Evolutionary conservation across 2,888 invertebrate genomes (phyloP).

Genomic region (Euclidia mi): DNA sequence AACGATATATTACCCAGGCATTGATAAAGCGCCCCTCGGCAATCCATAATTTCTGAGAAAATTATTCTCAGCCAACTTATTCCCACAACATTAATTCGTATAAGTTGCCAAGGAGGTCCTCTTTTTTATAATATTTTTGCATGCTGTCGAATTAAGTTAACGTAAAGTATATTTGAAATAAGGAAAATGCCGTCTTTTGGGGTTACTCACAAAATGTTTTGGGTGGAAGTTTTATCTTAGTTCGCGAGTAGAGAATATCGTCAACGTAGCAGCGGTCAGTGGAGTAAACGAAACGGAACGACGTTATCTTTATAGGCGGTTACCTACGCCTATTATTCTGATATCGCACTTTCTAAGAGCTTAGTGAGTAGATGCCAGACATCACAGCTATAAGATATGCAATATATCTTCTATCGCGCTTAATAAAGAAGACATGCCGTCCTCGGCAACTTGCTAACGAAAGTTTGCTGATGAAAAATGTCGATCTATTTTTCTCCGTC

Average conservation of each 20-base stretch:
- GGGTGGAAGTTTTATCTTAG: conserved; percentile 47
- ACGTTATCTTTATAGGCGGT: conserved; percentile 64
- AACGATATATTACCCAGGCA: conserved; percentile 70
- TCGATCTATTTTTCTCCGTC: conserved; percentile 80
- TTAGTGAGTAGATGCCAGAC: conserved; percentile 30
- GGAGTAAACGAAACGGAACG: conserved; percentile 55
- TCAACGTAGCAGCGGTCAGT: conserved; percentile 60
- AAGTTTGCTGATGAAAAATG: conserved; percentile 75
- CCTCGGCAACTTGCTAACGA: conserved; percentile 51
- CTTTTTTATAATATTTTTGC: conserved; percentile 48
- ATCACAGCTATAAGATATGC: conserved; percentile 46
- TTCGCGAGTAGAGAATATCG: conserved; percentile 51
- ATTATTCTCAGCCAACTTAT: conserved; percentile 65
- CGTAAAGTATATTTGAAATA: conserved; percentile 44
- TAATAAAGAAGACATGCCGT: conserved; percentile 52
- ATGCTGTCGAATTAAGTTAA: conserved; percentile 39
- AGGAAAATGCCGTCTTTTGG: conserved; percentile 38
- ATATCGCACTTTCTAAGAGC: conserved; percentile 61
- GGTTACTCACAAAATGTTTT: conserved; percentile 46
- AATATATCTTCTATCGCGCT: conserved; percentile 49
- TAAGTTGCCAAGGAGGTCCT: conserved; percentile 49
- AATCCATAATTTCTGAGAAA: conserved; percentile 71
- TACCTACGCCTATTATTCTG: conserved; percentile 60
- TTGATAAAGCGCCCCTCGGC: conserved; percentile 72
- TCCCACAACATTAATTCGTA: conserved; percentile 63